A percentile compares a stretch with the other conserved stretches of the same genome.
These are phyloP conservation scores for Yponomeuta sedellus DNA, from an alignment of 2,888 invertebrate species.

Conservation along the genomic window DNA sequence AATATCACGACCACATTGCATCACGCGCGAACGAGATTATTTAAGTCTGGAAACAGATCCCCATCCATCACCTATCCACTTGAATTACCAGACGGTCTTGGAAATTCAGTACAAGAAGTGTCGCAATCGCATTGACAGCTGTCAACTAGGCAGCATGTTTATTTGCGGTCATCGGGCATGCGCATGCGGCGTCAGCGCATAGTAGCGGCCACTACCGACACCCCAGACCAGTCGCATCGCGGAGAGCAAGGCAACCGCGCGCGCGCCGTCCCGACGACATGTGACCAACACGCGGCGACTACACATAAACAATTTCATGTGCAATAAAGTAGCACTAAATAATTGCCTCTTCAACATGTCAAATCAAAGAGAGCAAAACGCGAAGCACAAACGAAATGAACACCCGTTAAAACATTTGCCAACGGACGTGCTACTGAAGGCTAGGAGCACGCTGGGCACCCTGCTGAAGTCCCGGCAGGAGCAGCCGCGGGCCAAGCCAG, in stretches of 20 bases:
- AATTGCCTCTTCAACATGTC: conserved; percentile 39
- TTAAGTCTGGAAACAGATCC: too few relatives aligned
- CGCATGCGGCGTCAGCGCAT: background rate
- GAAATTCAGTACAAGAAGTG: background rate
- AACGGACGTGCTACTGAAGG: conserved; percentile 62
- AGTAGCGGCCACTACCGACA: background rate
- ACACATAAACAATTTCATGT: background rate
- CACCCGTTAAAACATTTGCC: conserved; percentile 63
- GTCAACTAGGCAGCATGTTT: background rate
- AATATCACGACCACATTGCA: too few relatives aligned
- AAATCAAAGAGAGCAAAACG: conserved; percentile 52
- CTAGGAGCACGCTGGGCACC: conserved; percentile 62
- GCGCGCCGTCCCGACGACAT: background rate
- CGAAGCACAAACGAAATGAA: conserved; percentile 59
- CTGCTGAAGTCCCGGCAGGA: conserved; percentile 61
- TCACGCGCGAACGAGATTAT: too few relatives aligned
- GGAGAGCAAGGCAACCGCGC: background rate
- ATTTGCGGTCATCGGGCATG: background rate
- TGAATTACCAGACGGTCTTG: too few relatives aligned
- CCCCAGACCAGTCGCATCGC: background rate
- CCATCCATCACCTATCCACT: too few relatives aligned
- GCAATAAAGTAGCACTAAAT: conserved; percentile 2
- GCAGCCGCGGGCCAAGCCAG: conserved; percentile 36
- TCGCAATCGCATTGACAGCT: background rate
- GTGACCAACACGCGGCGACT: background rate